A percentile compares a stretch with the other conserved stretches of the same genome.
Evolutionary conservation across 2,888 invertebrate genomes (phyloP).

Genomic region (Girardia tigrina): DNA sequence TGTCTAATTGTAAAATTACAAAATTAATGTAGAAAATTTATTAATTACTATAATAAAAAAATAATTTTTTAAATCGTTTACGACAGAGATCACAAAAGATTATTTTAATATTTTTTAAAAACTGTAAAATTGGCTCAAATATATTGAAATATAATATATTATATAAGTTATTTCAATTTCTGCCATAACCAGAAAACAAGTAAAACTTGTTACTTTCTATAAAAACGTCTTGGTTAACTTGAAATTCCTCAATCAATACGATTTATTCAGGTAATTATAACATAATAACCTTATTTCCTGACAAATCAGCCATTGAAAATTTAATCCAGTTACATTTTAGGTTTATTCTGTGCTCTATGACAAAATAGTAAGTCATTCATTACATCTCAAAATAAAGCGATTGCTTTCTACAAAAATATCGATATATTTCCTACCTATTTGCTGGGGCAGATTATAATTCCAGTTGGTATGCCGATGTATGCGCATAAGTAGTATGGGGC

Average conservation of each 20-base stretch:
- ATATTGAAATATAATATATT: no score
- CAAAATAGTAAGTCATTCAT: conserved; percentile 11
- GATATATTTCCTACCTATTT: conserved; percentile 19
- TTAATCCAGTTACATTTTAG: conserved; percentile 23
- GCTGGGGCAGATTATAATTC: neutral
- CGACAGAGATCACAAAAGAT: no score
- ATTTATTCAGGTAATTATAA: conserved; percentile 8
- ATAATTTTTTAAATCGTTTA: no score
- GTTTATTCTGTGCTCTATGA: conserved; percentile 23
- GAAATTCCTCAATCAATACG: conserved; percentile 16
- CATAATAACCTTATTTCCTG: conserved; percentile 18
- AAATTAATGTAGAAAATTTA: no score
- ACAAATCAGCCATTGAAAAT: conserved; percentile 14
- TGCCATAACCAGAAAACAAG: no score
- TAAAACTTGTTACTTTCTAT: no score
- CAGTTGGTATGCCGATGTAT: conserved; percentile 1
- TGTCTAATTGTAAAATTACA: no score
- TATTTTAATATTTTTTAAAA: no score
- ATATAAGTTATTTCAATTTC: no score
- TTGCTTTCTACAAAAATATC: conserved; percentile 18
- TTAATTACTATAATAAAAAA: no score
- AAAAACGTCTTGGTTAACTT: neutral
- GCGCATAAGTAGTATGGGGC: neutral
- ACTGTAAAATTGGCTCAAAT: no score
- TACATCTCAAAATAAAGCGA: conserved; percentile 16